phyloP scores from a whole-genome alignment of 2,113 vertebrate species.

The Thryonomys swinderianus region DNA sequence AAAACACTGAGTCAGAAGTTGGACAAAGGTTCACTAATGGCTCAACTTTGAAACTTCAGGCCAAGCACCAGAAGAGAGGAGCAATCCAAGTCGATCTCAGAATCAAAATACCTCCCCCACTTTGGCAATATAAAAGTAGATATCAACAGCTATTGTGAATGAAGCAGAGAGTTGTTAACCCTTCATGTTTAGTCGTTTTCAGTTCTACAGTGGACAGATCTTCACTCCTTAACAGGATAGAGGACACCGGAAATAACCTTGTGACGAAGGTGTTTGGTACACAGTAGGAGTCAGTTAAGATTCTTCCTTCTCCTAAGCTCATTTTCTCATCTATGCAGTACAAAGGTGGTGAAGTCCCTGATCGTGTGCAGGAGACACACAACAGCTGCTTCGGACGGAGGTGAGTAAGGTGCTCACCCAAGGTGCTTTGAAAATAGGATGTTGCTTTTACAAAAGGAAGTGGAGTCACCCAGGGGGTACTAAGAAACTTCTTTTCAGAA shows the following conservation, averaged over 20 bases:
- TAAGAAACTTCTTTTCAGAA: background rate
- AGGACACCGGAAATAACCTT: background rate
- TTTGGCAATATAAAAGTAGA: background rate
- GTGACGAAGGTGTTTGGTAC: background rate
- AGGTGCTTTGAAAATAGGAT: background rate
- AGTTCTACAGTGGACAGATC: background rate
- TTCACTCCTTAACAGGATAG: background rate
- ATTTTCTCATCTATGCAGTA: background rate
- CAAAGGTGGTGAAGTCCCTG: background rate
- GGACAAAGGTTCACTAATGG: background rate
- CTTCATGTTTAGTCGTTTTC: background rate
- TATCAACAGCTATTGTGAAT: background rate
- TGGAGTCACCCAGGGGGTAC: background rate
- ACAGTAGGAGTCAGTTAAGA: background rate
- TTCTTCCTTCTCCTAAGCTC: background rate
- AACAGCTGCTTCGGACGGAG: background rate
- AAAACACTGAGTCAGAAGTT: background rate
- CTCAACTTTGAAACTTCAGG: background rate
- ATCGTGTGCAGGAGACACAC: background rate
- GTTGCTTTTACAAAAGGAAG: background rate
- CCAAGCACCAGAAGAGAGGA: background rate
- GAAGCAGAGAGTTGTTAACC: background rate
- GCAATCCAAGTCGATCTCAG: background rate
- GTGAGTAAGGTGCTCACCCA: background rate
- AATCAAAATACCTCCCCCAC: too few relatives aligned